Conservation (phyloP, 2,888 invertebrate species). For the Epinotia demarniana region DNA sequence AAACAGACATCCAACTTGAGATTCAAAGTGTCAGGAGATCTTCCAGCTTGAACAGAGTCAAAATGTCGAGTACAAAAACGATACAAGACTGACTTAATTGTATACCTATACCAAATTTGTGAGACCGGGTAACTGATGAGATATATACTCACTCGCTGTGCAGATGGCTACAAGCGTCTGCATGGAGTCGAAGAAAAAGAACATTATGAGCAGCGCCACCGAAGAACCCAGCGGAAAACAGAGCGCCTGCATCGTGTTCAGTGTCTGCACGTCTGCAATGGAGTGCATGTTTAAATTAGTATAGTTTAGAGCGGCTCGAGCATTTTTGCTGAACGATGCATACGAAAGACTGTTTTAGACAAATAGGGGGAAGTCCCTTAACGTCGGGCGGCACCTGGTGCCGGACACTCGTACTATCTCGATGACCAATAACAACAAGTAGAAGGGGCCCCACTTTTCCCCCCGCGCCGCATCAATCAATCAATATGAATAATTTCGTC, state of each 20-base stretch:
- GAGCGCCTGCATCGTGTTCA: constrained; percentile 98
- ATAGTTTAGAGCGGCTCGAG: neutral
- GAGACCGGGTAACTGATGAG: neutral
- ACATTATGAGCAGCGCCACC: constrained; percentile 97
- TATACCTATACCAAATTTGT: neutral
- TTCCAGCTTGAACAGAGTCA: neutral
- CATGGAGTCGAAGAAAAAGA: constrained; percentile 99
- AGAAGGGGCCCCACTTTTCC: no score
- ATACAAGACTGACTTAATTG: no score
- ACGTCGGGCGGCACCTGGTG: no score
- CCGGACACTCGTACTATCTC: no score
- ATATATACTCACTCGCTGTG: constrained; percentile 94
- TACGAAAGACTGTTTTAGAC: no score
- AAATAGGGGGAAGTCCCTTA: no score
- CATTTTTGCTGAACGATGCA: no score
- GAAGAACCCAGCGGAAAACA: constrained; percentile 98
- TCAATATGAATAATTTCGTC: no score
- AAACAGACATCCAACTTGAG: neutral
- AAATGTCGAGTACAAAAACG: neutral
- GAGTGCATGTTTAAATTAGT: neutral
- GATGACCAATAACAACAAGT: no score
- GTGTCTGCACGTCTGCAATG: constrained; percentile 91
- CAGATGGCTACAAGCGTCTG: constrained; percentile 98
- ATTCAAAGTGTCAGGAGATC: neutral
- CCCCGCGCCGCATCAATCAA: no score